Conservation (phyloP, 1,140 invertebrate genomes). For the Drosophila micromelanica region DNA sequence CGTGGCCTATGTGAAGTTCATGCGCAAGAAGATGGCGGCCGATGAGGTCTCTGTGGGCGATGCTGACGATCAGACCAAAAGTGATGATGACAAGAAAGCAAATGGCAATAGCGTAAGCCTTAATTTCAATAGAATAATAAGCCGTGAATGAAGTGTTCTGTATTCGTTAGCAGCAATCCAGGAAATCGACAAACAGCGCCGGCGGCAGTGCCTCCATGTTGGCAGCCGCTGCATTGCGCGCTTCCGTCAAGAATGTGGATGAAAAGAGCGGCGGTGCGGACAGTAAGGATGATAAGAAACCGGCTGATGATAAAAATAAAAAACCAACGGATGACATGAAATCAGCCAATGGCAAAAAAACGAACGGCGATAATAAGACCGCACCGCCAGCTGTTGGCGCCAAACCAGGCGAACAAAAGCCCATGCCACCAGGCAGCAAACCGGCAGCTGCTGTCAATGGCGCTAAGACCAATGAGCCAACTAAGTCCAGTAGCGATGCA, state of each 20-base stretch:
- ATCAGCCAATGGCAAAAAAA: constrained; percentile 46
- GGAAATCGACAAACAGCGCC: constrained; percentile 26
- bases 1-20: constrained; percentile 94
- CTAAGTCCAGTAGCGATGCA: constrained; percentile 51
- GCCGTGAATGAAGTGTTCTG: too few relatives aligned
- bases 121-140: background rate
- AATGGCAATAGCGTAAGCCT: constrained; percentile 51
- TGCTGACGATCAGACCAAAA: constrained; percentile 24
- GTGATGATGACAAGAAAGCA: constrained; percentile 41
- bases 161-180: constrained; percentile 36
- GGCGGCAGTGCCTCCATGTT: constrained; percentile 43
- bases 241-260: constrained; percentile 70
- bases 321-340: constrained; percentile 52
- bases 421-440: constrained; percentile 41
- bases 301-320: constrained; percentile 37
- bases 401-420: constrained; percentile 59
- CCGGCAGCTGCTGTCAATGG: constrained; percentile 39
- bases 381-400: constrained; percentile 13
- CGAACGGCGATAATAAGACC: constrained; percentile 33
- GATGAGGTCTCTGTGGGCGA: constrained; percentile 71
- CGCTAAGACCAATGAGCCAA: constrained; percentile 21
- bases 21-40: constrained; percentile 87
- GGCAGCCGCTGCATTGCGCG: constrained; percentile 58
- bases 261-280: constrained; percentile 35
- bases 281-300: constrained; percentile 27